Evolutionary conservation across 2,113 vertebrate species (phyloP).

Genomic region (Anhinga rufa): DNA sequence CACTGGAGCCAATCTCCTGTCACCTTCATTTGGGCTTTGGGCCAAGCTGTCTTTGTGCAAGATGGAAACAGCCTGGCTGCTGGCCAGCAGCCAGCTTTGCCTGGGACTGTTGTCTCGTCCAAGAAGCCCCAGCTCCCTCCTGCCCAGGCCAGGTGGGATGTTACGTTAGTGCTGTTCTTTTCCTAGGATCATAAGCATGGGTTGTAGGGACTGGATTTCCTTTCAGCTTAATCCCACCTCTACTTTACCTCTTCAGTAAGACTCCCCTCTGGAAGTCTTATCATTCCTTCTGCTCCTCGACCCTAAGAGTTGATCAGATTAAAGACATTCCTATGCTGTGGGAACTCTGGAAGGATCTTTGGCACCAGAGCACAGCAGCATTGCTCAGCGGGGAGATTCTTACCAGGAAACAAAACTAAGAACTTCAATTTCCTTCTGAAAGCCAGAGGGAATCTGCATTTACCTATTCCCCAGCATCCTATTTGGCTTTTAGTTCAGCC

Average conservation of each 20-base stretch:
- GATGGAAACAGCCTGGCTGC: background rate
- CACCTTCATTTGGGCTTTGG: background rate
- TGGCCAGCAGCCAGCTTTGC: background rate
- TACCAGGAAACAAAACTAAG: background rate
- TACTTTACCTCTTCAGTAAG: background rate
- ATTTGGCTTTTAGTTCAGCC: background rate
- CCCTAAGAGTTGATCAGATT: background rate
- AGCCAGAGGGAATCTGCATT: background rate
- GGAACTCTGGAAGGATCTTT: background rate
- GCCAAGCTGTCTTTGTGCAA: background rate
- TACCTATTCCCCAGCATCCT: background rate
- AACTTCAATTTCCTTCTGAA: background rate
- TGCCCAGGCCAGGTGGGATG: background rate
- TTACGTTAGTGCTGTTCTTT: background rate
- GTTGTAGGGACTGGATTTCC: background rate
- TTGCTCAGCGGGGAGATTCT: background rate
- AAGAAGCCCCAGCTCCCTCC: background rate
- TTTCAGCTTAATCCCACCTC: background rate
- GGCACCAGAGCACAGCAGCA: background rate
- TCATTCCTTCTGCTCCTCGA: background rate
- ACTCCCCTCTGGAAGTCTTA: background rate
- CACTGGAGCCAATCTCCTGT: background rate
- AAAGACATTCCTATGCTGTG: background rate
- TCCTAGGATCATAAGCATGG: background rate
- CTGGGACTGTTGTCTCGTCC: background rate